A percentile compares a stretch with the other conserved stretches of the same genome.
Conservation (phyloP, 2,888 invertebrate species). For the Pterostichus niger region DNA sequence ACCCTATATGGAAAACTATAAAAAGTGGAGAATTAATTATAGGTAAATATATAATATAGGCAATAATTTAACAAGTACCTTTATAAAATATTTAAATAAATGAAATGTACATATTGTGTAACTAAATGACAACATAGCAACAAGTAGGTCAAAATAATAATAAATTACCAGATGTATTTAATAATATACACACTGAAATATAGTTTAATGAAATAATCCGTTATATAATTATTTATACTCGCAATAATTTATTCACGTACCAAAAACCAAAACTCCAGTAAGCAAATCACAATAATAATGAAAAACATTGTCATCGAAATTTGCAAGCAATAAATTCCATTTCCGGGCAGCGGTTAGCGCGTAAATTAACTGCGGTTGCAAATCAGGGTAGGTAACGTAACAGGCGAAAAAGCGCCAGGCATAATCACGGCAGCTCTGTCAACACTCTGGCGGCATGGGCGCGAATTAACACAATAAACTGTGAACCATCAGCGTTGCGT, state of each 20-base stretch:
- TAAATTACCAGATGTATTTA: constrained; percentile 19
- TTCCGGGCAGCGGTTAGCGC: constrained; percentile 37
- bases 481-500: constrained; percentile 33
- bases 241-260: constrained; percentile 18
- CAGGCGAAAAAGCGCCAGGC: constrained; percentile 41
- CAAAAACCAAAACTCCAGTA: constrained; percentile 22
- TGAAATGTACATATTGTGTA: too few species aligned
- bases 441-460: constrained; percentile 27
- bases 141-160: constrained; percentile 30
- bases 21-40: too few species aligned
- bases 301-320: constrained; percentile 51
- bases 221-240: constrained; percentile 24
- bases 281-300: constrained; percentile 24
- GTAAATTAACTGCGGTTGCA: constrained; percentile 59
- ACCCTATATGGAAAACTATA: too few species aligned
- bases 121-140: constrained; percentile 4
- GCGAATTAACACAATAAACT: constrained; percentile 62
- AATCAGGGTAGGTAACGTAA: constrained; percentile 55
- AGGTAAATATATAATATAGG: too few species aligned
- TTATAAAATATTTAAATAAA: too few species aligned
- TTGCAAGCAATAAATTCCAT: constrained; percentile 43
- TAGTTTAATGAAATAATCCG: constrained; percentile 36
- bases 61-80: too few species aligned
- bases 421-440: constrained; percentile 36
- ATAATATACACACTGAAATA: constrained; percentile 32